These are phyloP conservation scores for Otolemur crassicaudatus DNA, from an alignment of 2,797 vertebrate genomes.

Conservation along the genomic window DNA sequence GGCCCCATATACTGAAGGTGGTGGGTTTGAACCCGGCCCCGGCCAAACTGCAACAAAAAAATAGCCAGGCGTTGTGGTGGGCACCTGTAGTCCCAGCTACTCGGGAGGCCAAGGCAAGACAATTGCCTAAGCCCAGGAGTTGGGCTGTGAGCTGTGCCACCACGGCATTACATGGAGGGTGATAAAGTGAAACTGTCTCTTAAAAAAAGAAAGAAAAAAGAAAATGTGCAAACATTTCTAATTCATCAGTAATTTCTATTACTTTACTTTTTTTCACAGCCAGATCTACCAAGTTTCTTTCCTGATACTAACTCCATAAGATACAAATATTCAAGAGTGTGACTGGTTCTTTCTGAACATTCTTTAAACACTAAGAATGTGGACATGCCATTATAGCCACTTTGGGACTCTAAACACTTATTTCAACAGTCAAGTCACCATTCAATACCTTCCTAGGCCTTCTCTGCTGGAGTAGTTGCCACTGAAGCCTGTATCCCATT, in stretches of 20 bases:
- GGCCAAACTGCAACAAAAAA: no score
- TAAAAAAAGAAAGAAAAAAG: not conserved
- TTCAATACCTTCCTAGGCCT: not conserved
- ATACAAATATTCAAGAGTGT: not conserved
- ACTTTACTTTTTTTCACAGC: not conserved
- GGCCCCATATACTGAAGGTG: no score
- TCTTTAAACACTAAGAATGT: not conserved
- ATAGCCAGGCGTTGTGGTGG: no score
- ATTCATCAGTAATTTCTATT: not conserved
- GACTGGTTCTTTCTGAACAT: not conserved
- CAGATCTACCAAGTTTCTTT: not conserved
- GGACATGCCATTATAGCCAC: no score
- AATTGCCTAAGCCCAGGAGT: no score
- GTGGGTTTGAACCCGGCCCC: no score
- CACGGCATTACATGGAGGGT: rapidly evolving
- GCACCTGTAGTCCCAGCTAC: no score
- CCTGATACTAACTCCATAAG: not conserved
- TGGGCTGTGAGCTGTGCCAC: no score
- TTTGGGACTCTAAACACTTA: not conserved
- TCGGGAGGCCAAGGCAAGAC: no score
- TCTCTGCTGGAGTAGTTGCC: not conserved
- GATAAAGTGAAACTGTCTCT: no score
- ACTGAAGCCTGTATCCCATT: not conserved
- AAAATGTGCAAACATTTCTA: not conserved
- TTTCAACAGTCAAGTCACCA: not conserved